These are phyloP conservation scores for Drosophila subquinaria DNA, from an alignment of 2,888 invertebrate genomes.

Conservation along the genomic window DNA sequence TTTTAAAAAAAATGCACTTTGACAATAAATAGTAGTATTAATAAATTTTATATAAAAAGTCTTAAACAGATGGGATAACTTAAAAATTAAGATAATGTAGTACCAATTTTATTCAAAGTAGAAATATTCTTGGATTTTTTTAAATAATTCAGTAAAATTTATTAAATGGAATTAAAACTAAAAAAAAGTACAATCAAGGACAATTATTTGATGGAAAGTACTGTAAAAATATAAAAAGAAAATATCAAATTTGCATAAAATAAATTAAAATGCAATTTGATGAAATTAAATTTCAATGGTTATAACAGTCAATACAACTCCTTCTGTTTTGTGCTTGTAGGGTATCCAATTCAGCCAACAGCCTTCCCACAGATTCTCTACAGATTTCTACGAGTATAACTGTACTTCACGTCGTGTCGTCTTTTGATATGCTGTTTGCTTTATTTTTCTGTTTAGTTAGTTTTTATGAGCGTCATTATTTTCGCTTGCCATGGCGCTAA, in stretches of 20 bases:
- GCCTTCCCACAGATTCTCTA: constrained; percentile 18
- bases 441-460: constrained; percentile 77
- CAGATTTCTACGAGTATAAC: constrained; percentile 29
- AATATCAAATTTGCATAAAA: not conserved
- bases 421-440: constrained; percentile 54
- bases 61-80: too few relatives aligned
- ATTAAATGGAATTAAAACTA: too few relatives aligned
- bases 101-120: too few relatives aligned
- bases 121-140: too few relatives aligned
- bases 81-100: too few relatives aligned
- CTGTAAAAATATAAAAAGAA: not conserved
- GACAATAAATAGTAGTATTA: too few relatives aligned
- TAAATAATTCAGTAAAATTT: too few relatives aligned
- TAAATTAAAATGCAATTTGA: not conserved
- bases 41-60: too few relatives aligned
- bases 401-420: constrained; percentile 56
- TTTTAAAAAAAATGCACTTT: too few relatives aligned
- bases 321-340: not conserved
- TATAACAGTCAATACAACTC: not conserved
- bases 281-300: not conserved
- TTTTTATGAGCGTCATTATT: constrained; percentile 81
- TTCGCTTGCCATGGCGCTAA: constrained; percentile 80
- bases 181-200: too few relatives aligned
- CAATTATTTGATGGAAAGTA: too few relatives aligned
- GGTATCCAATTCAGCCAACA: constrained; percentile 24